A percentile compares a stretch with the other conserved stretches of the same genome.
phyloP scores from a whole-genome alignment of 2,113 vertebrate species.

The Odocoileus hemionus region DNA sequence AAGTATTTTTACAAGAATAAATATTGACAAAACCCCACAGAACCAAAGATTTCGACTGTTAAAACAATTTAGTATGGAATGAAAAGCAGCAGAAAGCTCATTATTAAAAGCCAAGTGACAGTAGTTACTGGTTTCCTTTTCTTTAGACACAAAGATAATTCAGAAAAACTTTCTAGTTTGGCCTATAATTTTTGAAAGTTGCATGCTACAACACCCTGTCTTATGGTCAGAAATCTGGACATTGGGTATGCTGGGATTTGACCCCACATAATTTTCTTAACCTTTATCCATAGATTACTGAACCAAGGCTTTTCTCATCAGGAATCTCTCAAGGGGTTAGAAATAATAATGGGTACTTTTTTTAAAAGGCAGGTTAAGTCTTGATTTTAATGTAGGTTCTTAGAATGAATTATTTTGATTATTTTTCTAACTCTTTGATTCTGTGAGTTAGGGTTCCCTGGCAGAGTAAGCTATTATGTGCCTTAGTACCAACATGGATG shows the following conservation, averaged over 20 bases:
- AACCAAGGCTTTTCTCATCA: conserved; percentile 32
- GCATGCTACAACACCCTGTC: neutral
- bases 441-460: neutral
- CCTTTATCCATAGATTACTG: conserved; percentile 9
- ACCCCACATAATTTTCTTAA: conserved; percentile 12
- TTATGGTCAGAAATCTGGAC: conserved; percentile 16
- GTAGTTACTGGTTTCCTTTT: conserved; percentile 38
- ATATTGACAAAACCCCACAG: neutral
- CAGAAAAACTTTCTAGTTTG: conserved; percentile 39
- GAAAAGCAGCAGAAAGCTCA: neutral
- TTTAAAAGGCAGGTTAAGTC: conserved; percentile 2
- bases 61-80: conserved; percentile 24
- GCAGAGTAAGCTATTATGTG: neutral
- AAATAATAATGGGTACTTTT: conserved; percentile 9
- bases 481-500: neutral
- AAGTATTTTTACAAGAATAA: conserved; percentile 39
- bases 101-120: conserved; percentile 18
- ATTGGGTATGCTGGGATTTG: neutral
- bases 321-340: conserved; percentile 24
- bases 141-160: neutral
- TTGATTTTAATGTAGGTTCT: conserved; percentile 43
- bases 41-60: neutral
- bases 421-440: conserved; percentile 14
- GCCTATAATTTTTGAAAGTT: conserved; percentile 25
- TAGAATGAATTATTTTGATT: conserved; percentile 3